phyloP scores from a whole-genome alignment of 2,113 vertebrate genomes.

The Burhinus bistriatus region DNA sequence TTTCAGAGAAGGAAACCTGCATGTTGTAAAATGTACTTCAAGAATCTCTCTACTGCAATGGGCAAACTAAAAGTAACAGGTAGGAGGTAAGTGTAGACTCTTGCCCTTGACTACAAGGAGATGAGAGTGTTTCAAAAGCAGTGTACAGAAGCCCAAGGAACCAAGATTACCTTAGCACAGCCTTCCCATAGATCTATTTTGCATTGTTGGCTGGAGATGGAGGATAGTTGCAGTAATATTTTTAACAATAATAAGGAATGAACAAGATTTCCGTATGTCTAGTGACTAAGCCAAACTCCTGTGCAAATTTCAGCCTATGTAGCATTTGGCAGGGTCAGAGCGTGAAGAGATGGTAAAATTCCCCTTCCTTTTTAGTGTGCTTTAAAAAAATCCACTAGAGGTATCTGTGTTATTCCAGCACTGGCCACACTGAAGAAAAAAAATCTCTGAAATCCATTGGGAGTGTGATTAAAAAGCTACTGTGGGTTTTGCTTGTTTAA shows the following conservation, averaged over 20 bases:
- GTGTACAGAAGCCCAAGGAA: neutral
- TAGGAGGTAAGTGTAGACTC: neutral
- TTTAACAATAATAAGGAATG: neutral
- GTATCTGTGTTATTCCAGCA: neutral
- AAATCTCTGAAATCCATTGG: neutral
- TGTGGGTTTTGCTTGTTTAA: neutral
- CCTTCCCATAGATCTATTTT: neutral
- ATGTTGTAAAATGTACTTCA: neutral
- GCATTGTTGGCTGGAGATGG: neutral
- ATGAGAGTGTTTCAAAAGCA: neutral
- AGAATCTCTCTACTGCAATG: neutral
- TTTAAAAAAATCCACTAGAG: neutral
- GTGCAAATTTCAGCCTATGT: neutral
- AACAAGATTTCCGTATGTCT: neutral
- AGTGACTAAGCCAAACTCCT: neutral
- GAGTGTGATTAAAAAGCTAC: neutral
- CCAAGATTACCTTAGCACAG: neutral
- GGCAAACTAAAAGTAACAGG: neutral
- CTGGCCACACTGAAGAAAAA: neutral
- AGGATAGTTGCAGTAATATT: neutral
- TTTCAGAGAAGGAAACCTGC: neutral
- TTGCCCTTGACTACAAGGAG: neutral
- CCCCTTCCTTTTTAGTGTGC: neutral
- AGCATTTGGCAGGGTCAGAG: neutral
- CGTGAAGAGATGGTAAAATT: neutral